Conservation (phyloP, 2,797 vertebrate species). For the Pseudochromis fuscus region DNA sequence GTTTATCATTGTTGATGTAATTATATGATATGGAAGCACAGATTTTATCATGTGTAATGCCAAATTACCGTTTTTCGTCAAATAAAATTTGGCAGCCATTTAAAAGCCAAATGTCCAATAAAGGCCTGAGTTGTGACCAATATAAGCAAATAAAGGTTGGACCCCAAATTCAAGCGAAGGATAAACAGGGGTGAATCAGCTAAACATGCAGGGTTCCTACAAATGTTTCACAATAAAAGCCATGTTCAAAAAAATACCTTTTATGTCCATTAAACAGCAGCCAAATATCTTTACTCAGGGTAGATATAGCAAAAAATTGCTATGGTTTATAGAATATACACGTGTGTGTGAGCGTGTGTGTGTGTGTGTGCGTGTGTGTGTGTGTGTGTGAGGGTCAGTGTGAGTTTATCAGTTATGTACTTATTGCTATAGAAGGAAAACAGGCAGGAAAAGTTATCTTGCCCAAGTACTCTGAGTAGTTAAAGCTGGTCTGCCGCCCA, state of each 20-base stretch:
- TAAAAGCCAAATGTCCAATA: neutral
- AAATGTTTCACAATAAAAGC: neutral
- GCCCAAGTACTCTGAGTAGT: neutral
- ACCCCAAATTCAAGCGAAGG: too few species aligned
- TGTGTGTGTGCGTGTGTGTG: neutral
- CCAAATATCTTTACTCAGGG: too few species aligned
- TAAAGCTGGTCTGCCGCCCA: slow-evolving; percentile 21
- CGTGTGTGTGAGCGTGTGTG: too few species aligned
- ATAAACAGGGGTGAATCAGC: too few species aligned
- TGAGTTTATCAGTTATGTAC: neutral
- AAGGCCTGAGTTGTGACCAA: too few species aligned
- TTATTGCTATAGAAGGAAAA: neutral
- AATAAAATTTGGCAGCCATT: too few species aligned
- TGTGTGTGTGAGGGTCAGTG: too few species aligned
- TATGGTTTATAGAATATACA: neutral
- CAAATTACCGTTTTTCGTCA: neutral
- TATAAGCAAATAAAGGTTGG: too few species aligned
- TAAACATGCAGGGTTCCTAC: too few species aligned
- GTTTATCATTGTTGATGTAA: neutral
- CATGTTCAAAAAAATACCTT: too few species aligned
- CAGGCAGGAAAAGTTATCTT: slow-evolving; percentile 4
- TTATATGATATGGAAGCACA: neutral
- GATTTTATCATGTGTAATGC: neutral
- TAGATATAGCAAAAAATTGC: neutral
- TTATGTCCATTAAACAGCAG: too few species aligned